Evolutionary conservation across 1,140 invertebrate genomes (phyloP), one percentile per base, ranked within the genome.

Genomic region (Hylaeus volcanicus): DNA sequence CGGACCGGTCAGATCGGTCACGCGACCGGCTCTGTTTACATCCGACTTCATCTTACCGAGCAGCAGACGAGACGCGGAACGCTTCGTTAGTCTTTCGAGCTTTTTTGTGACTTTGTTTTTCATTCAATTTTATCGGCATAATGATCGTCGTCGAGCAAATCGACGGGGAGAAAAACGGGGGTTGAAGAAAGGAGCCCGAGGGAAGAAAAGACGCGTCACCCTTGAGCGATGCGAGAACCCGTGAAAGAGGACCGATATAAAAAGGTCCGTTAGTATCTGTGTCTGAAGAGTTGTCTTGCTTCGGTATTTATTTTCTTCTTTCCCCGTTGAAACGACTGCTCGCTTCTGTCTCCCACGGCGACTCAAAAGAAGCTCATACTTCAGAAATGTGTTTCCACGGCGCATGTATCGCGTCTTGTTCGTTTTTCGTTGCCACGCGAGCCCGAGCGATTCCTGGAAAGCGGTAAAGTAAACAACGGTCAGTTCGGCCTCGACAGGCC

Each of bases 191-290:
- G 11, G 51, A 48, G 39, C 48, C 63, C 60, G 41, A 81, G 71
- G 65, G 56, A 65, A 65, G 56, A 60, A 63, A 83, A 80, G 78
- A 63, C 78, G 71, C 64, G 65, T 82, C 78, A 81, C 71, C 71
- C 73, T 74, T 80, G 70, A 74, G n/a, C 26, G 55, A 45, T 63
- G 75, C 64, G 8, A 66, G 43, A 41, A 9, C 26, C 53, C 12
- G 43, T 63, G 14, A 65, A 56, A 75, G 69, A 68, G 64, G 15
- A 5, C 39, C 66, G 73, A 51, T 77, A 64, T 69, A 83, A 82
- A 77, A 83, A 71, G 60, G 48, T 76, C 82, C 82, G 77, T 83
- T 83, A 82, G 72, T 82, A 82, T 51, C 58, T 58, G 65, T 45
- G 79, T 48, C 55, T 76, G 60, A 77, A 82, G 60, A 48, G 5